Base-by-base conservation (phyloP, 2,888 invertebrate genomes). In the Dexiosoma caninum region DNA sequence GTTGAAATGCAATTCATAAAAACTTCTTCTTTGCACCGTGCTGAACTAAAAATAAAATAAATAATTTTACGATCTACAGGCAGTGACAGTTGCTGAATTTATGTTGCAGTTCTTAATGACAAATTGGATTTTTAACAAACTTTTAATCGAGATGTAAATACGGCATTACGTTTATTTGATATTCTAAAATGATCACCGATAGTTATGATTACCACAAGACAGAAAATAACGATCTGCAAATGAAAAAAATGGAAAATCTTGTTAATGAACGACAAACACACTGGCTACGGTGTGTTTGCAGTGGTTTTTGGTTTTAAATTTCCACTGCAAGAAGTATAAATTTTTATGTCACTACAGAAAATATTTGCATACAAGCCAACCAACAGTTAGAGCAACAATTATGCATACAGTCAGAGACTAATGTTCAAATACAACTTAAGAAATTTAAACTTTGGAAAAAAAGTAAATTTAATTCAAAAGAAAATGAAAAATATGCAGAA, bases 221-320 rank as follows among this genome's bases (percentile, higher is more conserved):
- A 40, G 19, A 44, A 49, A 59, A 35, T 49, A 27, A 10, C 10
- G 37, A n/a, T n/a, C n/a, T n/a, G n/a, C n/a, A n/a, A n/a, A n/a
- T n/a, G n/a, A n/a, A n/a, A n/a, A 21, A 49, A 75, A 59, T 67
- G 23, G 51, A 59, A 75, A 30, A 67, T 64, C 35, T 64, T 55
- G 53, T 74, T 64, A 37, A 55, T 64, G 55, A 44, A 37, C 42
- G 30, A 27, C 2, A 59, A 2, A 40, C 42, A 49, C n/a, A 16
- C 7, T 30, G 14, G 32, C 8, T 37, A 2, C 16, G 49, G 30
- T 66, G 14, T 44, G 59, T 75, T 64, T 62, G 53, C 42, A 32
- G 32, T 42, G 49, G 42, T 62, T 67, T 75, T 46, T 67, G 59
- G 57, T 60, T 59, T 72, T 44, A 12, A 1, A 62, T 64, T 62